phyloP scores from a whole-genome alignment of 2,888 invertebrate species.

The Scrobipalpa atriplicella region DNA sequence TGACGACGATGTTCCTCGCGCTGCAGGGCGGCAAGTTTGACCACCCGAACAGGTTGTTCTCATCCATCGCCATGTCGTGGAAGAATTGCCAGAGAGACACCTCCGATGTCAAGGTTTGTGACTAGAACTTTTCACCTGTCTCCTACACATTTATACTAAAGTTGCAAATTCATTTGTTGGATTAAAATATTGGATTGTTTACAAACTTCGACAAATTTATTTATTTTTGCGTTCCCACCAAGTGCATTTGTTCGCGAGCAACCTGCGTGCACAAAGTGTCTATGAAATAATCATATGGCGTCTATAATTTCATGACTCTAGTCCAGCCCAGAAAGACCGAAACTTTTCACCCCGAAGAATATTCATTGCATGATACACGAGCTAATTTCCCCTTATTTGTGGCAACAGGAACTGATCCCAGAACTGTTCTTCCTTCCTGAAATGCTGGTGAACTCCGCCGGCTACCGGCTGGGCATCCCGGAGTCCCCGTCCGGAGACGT shows the following conservation, averaged over 20 bases:
- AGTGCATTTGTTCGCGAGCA: no score
- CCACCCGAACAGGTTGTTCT: slow-evolving; percentile 98
- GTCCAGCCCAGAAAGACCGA: no score
- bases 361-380: neutral
- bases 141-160: neutral
- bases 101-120: slow-evolving; percentile 95
- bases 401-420: slow-evolving; percentile 94
- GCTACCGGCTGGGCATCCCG: slow-evolving; percentile 93
- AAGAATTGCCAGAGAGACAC: slow-evolving; percentile 99
- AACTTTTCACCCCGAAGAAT: no score
- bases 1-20: slow-evolving; percentile 99
- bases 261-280: no score
- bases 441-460: slow-evolving; percentile 95
- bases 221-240: no score
- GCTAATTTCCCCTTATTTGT: neutral
- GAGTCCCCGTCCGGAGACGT: slow-evolving; percentile 94
- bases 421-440: slow-evolving; percentile 99
- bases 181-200: no score
- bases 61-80: slow-evolving; percentile 97
- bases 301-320: no score
- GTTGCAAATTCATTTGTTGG: no score
- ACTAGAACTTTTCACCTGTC: neutral
- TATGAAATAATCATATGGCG: no score
- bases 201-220: no score
- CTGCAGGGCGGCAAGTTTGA: slow-evolving; percentile 99